These are phyloP conservation scores for Athalia circularis DNA, from an alignment of 2,888 invertebrate genomes.

Conservation along the genomic window DNA sequence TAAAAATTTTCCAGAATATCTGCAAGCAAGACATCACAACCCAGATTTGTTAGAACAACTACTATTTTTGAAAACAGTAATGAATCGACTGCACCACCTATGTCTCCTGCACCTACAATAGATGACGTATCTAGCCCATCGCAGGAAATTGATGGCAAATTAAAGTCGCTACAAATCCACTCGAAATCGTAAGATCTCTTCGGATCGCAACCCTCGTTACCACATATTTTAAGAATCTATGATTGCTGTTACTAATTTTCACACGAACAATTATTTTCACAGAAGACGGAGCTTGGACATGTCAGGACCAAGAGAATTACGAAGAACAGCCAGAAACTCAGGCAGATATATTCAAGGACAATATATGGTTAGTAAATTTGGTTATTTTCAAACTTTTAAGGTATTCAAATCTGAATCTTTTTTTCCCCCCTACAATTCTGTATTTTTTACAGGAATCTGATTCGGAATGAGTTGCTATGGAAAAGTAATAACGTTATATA, in stretches of 20 bases:
- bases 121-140: slow-evolving; percentile 67
- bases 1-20: slow-evolving; percentile 29
- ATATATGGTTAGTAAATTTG: slow-evolving; percentile 65
- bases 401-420: slow-evolving; percentile 23
- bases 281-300: slow-evolving; percentile 63
- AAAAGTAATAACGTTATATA: slow-evolving; percentile 12
- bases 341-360: slow-evolving; percentile 70
- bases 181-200: slow-evolving; percentile 63
- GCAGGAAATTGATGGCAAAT: slow-evolving; percentile 68
- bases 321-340: slow-evolving; percentile 69
- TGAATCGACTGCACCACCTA: slow-evolving; percentile 61
- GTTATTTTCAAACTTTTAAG: not conserved
- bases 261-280: slow-evolving; percentile 3
- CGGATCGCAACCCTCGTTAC: not conserved
- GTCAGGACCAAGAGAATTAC: slow-evolving; percentile 64
- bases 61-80: slow-evolving; percentile 63
- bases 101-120: slow-evolving; percentile 62
- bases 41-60: slow-evolving; percentile 55
- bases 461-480: slow-evolving; percentile 57
- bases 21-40: slow-evolving; percentile 8
- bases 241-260: slow-evolving; percentile 8
- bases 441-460: slow-evolving; percentile 63
- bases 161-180: slow-evolving; percentile 69
- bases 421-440: not conserved
- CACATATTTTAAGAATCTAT: not conserved